These are phyloP conservation scores for Acanthopleura granulata DNA, from an alignment of 2,888 invertebrate species.

Conservation along the genomic window DNA sequence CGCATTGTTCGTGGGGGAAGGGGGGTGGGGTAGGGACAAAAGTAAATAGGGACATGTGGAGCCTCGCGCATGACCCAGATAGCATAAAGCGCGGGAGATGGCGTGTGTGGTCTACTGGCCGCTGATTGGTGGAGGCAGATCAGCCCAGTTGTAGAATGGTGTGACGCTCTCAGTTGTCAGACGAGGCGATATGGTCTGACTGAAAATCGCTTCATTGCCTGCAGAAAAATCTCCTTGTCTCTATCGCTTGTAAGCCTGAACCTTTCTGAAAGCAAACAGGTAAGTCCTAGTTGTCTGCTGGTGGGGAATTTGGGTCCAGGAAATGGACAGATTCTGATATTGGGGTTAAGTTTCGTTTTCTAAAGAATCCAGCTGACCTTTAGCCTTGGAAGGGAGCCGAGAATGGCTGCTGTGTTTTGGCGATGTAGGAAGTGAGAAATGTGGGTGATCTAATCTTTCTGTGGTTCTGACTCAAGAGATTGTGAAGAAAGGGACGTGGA, in stretches of 20 bases:
- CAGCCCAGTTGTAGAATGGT: slow-evolving; percentile 37
- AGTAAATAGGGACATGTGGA: too few relatives aligned
- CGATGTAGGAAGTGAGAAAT: not conserved
- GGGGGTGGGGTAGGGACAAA: too few relatives aligned
- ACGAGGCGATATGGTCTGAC: not conserved
- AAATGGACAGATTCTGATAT: too few relatives aligned
- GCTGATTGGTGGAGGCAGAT: slow-evolving; percentile 50
- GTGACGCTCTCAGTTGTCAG: slow-evolving; percentile 6
- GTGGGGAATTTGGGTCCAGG: too few relatives aligned
- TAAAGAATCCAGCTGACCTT: not conserved
- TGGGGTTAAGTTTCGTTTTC: not conserved
- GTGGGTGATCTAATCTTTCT: too few relatives aligned
- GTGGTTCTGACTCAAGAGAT: too few relatives aligned
- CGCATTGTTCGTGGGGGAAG: too few relatives aligned
- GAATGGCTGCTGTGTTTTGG: not conserved
- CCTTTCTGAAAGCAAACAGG: too few relatives aligned
- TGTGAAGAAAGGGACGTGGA: too few relatives aligned
- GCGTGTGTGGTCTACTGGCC: slow-evolving; percentile 27
- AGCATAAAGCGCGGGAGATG: slow-evolving; percentile 24
- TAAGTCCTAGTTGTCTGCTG: too few relatives aligned
- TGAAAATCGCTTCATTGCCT: not conserved
- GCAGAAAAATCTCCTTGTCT: too few relatives aligned
- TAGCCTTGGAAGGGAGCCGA: not conserved
- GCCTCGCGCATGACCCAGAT: not conserved
- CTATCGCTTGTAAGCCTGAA: too few relatives aligned